A percentile compares a stretch with the other conserved stretches of the same genome.
Evolutionary conservation across 2,797 vertebrate species (phyloP).

Genomic region (Silurus lanzhouensis): DNA sequence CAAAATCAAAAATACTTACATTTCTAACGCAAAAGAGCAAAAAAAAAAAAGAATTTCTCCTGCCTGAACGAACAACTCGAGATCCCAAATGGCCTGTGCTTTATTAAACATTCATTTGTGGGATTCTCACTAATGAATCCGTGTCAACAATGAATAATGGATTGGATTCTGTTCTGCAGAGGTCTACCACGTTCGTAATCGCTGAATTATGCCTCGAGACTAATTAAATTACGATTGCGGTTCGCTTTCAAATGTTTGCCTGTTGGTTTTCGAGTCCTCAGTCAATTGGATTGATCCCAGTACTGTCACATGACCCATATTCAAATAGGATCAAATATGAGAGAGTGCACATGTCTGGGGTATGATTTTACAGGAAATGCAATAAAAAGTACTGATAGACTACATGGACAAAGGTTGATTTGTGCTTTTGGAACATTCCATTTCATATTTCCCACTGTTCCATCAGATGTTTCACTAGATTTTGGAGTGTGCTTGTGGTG

Average conservation of each 20-base stretch:
- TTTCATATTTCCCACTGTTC: too few species aligned
- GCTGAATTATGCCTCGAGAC: constrained; percentile 72
- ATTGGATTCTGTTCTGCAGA: constrained; percentile 76
- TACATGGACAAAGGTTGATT: too few species aligned
- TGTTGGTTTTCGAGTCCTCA: not conserved
- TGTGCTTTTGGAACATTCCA: too few species aligned
- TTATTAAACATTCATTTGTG: constrained; percentile 73
- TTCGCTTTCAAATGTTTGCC: not conserved
- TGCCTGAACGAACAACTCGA: not conserved
- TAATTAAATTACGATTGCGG: constrained; percentile 70
- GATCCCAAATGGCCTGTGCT: constrained; percentile 50
- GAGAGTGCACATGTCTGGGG: not conserved
- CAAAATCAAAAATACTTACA: not conserved
- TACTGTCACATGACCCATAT: not conserved
- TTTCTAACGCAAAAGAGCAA: not conserved
- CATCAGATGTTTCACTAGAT: too few species aligned
- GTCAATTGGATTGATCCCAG: not conserved
- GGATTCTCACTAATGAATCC: constrained; percentile 72
- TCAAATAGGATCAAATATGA: not conserved
- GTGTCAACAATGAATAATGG: constrained; percentile 81
- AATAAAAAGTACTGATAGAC: too few species aligned
- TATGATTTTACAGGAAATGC: too few species aligned
- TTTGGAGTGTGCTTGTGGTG: too few species aligned
- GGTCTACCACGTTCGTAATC: constrained; percentile 70
- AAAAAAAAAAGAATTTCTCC: not conserved